These are phyloP conservation scores for Pelecanus crispus DNA, from an alignment of 2,113 vertebrate genomes.

Conservation along the genomic window DNA sequence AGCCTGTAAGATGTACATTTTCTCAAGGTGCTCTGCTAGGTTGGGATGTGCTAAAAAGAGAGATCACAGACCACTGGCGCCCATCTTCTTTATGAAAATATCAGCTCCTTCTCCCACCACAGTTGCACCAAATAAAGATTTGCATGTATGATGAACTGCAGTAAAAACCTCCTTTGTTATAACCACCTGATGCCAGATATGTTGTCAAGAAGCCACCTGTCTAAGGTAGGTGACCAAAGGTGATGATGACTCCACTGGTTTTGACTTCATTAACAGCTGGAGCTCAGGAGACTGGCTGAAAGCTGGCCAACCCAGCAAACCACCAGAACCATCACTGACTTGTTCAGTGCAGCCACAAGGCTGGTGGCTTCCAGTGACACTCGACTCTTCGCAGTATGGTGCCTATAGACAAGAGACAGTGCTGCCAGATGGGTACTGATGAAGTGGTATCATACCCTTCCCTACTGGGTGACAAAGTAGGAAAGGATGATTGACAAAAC, in stretches of 20 bases:
- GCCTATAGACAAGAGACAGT: background rate
- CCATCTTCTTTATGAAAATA: background rate
- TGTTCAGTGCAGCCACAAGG: background rate
- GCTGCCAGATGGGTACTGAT: rapidly evolving
- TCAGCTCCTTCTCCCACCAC: background rate
- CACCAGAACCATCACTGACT: background rate
- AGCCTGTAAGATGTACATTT: background rate
- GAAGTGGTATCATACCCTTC: background rate
- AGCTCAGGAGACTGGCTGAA: background rate
- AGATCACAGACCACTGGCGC: background rate
- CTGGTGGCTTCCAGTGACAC: background rate
- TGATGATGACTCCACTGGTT: background rate
- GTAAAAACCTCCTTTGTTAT: background rate
- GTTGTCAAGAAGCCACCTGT: background rate
- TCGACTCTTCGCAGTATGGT: background rate
- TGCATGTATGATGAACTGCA: background rate
- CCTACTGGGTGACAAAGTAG: background rate
- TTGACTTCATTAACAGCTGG: background rate
- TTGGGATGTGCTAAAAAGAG: background rate
- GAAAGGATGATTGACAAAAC: background rate
- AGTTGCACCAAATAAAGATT: background rate
- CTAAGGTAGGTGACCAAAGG: background rate
- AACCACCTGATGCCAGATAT: background rate
- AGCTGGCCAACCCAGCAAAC: background rate
- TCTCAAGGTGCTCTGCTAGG: background rate